Evolutionary conservation across 23 tunicate genomes (phyloP).

Genomic region (Aplidium turbinatum): DNA sequence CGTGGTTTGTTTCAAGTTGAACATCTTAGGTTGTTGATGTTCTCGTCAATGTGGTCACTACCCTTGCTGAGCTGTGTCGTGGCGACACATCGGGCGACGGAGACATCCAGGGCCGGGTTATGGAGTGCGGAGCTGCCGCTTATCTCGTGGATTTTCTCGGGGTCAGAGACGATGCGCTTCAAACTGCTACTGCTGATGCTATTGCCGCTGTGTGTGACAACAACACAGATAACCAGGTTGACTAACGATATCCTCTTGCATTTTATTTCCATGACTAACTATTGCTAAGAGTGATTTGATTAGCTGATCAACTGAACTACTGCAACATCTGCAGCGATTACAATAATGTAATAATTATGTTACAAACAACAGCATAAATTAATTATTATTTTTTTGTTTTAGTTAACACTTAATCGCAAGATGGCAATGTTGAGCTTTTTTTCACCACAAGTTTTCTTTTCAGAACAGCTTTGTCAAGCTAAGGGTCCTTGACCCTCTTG

Average conservation of each 20-base stretch:
- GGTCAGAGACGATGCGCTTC: constrained; percentile 67
- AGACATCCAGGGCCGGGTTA: constrained; percentile 55
- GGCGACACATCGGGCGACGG: constrained; percentile 56
- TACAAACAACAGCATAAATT: not conserved
- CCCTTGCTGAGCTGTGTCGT: constrained; percentile 68
- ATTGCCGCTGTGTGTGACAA: constrained; percentile 73
- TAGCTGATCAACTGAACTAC: too few species aligned
- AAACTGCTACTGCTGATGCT: constrained; percentile 74
- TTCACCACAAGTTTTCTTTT: too few species aligned
- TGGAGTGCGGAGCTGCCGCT: constrained; percentile 68
- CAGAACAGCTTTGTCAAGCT: constrained; percentile 61
- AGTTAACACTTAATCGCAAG: too few species aligned
- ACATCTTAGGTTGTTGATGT: constrained; percentile 82
- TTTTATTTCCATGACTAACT: too few species aligned
- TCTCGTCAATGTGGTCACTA: constrained; percentile 62
- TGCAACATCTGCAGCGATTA: too few species aligned
- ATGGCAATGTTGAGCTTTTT: not conserved
- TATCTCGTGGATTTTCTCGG: constrained; percentile 60
- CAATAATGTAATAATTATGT: not conserved
- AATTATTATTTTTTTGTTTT: too few species aligned
- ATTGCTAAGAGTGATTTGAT: too few species aligned
- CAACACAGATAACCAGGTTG: constrained; percentile 65
- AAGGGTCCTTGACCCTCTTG: constrained; percentile 50
- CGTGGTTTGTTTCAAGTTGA: not conserved
- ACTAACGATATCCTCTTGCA: too few species aligned